phyloP scores from a whole-genome alignment of 2,113 vertebrate genomes.

The Lasiurus cinereus region DNA sequence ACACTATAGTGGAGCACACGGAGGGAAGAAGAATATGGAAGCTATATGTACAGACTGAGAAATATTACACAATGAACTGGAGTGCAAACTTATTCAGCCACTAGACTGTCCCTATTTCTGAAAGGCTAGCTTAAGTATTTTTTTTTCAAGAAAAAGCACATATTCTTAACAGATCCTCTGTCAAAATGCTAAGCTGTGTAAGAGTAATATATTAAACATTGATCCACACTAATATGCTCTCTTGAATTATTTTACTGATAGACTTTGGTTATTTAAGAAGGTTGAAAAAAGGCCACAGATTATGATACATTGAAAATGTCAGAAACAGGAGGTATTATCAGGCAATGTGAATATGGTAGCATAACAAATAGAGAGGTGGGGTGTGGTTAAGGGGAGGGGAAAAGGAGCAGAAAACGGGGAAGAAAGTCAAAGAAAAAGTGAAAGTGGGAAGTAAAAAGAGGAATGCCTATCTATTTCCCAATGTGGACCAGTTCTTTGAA shows the following conservation, averaged over 20 bases:
- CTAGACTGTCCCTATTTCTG: not conserved
- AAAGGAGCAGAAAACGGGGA: not conserved
- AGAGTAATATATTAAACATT: not conserved
- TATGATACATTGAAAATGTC: not conserved
- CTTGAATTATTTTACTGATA: slow-evolving; percentile 11
- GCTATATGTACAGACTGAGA: not conserved
- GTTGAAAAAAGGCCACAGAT: not conserved
- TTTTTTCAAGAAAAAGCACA: slow-evolving; percentile 19
- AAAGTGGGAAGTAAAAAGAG: not conserved
- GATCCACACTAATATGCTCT: not conserved
- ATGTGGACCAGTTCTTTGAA: not conserved
- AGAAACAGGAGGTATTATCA: not conserved
- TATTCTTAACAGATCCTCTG: slow-evolving; percentile 1
- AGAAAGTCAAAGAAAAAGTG: not conserved
- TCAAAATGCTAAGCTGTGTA: not conserved
- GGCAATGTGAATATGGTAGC: too few species aligned
- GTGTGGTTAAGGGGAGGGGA: accelerated
- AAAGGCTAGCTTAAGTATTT: not conserved
- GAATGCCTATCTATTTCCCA: not conserved
- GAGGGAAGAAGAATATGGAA: not conserved
- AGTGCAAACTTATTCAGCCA: not conserved
- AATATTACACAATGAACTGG: not conserved
- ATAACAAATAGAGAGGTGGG: not conserved
- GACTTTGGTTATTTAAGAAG: slow-evolving; percentile 1
- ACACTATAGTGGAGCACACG: not conserved